These are phyloP conservation scores for Pilophorus perplexus DNA, from an alignment of 2,888 invertebrate species.

Conservation along the genomic window DNA sequence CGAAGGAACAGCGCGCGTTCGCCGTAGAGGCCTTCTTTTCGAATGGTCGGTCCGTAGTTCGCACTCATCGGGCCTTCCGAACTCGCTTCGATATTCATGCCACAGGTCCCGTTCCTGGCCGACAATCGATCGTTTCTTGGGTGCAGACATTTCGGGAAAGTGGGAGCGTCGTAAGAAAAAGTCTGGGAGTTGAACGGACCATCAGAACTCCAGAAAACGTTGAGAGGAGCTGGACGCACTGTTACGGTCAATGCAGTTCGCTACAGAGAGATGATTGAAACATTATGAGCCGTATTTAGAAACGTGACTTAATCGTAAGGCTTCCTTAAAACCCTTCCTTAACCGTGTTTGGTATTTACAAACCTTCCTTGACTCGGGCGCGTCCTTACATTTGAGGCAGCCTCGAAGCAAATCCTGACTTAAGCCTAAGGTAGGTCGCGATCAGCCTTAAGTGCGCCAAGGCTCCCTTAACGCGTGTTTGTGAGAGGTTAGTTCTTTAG, in stretches of 20 bases:
- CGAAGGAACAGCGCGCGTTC: neutral
- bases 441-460: too few relatives aligned
- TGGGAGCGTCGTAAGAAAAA: constrained; percentile 1
- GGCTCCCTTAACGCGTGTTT: too few relatives aligned
- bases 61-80: neutral
- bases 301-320: too few relatives aligned
- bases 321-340: too few relatives aligned
- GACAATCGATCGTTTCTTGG: constrained; percentile 29
- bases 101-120: constrained; percentile 8
- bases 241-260: too few relatives aligned
- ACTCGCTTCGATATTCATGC: neutral
- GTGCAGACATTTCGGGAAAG: constrained; percentile 15
- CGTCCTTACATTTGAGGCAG: too few relatives aligned
- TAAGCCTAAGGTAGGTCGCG: too few relatives aligned
- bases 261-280: neutral
- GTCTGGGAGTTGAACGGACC: neutral
- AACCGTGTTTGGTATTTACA: too few relatives aligned
- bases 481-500: too few relatives aligned
- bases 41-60: neutral
- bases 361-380: too few relatives aligned
- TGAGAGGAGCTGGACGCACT: too few relatives aligned
- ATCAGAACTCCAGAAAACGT: neutral
- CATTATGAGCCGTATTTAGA: neutral
- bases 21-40: neutral
- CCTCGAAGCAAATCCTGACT: too few relatives aligned